Conservation (phyloP, 2,113 vertebrate species). For the Megaptera novaeangliae region DNA sequence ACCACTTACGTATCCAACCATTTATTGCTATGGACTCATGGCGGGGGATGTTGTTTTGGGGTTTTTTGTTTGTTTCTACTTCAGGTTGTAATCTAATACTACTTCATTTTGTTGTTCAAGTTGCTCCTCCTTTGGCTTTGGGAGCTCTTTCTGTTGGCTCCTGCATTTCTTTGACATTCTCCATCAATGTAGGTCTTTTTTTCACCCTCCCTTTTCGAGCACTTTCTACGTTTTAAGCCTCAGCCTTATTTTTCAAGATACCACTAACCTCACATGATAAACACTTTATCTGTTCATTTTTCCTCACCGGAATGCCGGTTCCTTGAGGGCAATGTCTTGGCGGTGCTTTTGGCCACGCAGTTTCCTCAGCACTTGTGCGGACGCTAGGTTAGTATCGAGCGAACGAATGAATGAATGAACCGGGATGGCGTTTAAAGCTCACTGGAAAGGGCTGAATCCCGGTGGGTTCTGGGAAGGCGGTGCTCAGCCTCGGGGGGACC, state of each 20-base stretch:
- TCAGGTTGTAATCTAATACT: background rate
- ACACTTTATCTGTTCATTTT: background rate
- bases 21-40: background rate
- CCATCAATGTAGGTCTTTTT: background rate
- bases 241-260: background rate
- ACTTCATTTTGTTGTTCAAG: background rate
- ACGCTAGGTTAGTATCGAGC: rapidly evolving
- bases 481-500: rapidly evolving
- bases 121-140: background rate
- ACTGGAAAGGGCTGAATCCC: rapidly evolving
- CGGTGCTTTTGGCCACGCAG: no score
- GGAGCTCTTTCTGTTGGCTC: background rate
- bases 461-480: background rate
- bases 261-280: rapidly evolving
- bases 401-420: background rate
- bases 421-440: rapidly evolving
- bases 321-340: background rate
- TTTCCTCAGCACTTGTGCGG: background rate
- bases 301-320: background rate
- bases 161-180: background rate
- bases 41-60: no score
- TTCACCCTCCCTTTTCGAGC: background rate
- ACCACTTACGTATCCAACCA: background rate
- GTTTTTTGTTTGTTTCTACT: background rate
- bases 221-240: background rate